Percentiles rank a stretch among this genome's conserved stretches.
Evolutionary conservation across 2,113 vertebrate species (phyloP).

Genomic region (Myxocyprinus asiaticus): DNA sequence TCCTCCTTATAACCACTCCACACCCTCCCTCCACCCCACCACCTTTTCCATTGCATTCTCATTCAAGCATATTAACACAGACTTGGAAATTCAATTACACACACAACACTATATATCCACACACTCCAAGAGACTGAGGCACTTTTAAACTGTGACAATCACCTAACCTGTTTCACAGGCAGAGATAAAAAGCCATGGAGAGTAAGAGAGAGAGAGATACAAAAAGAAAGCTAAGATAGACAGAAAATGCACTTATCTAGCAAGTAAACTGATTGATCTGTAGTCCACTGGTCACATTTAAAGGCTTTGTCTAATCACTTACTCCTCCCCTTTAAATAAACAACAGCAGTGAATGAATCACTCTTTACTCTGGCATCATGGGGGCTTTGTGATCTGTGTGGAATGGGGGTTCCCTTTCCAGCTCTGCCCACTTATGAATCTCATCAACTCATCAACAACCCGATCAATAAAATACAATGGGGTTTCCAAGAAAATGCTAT

Average conservation of each 20-base stretch:
- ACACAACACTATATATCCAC: neutral
- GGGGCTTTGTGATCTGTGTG: neutral
- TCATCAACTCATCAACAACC: neutral
- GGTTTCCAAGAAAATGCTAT: too few species aligned
- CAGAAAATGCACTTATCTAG: slow-evolving; percentile 5
- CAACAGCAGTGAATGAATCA: neutral
- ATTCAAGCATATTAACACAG: slow-evolving; percentile 32
- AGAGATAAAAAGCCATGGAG: neutral
- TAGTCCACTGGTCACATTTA: neutral
- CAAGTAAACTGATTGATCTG: neutral
- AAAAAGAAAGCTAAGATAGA: slow-evolving; percentile 29
- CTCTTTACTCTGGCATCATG: neutral
- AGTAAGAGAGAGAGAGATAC: slow-evolving; percentile 30
- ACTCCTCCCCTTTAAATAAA: neutral
- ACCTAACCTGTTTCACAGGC: slow-evolving; percentile 18
- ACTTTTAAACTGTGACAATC: neutral
- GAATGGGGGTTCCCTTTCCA: neutral
- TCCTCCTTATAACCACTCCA: slow-evolving; percentile 29
- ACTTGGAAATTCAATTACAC: neutral
- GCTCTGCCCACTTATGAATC: slow-evolving; percentile 2
- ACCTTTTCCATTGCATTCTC: slow-evolving; percentile 2
- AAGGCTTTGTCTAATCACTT: neutral
- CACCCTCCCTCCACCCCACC: neutral
- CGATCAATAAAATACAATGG: neutral
- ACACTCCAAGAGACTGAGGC: neutral